phyloP scores from a whole-genome alignment of 2,797 vertebrate species.

The Hypotaenidia philippensis region DNA sequence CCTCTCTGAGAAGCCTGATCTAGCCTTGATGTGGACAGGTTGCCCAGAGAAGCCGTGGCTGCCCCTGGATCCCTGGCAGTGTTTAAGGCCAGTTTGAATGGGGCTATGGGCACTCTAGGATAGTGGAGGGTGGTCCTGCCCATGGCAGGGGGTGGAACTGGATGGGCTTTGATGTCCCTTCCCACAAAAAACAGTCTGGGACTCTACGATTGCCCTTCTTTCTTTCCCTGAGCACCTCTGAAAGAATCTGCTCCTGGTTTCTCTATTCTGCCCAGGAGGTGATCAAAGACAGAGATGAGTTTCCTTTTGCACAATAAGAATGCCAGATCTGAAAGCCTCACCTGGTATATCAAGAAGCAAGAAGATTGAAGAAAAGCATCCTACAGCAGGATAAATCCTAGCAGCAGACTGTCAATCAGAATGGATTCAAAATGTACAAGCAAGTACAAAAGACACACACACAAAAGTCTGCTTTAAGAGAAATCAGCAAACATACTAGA shows the following conservation, averaged over 20 bases:
- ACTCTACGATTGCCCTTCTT: background rate
- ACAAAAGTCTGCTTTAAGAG: background rate
- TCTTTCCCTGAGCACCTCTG: background rate
- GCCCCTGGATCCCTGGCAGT: no score
- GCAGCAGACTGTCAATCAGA: background rate
- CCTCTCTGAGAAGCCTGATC: background rate
- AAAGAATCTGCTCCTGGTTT: background rate
- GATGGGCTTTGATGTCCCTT: no score
- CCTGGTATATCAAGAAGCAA: rapidly evolving
- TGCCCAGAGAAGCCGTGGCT: no score
- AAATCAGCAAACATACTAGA: background rate
- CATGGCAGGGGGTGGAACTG: no score
- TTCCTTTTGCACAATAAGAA: background rate
- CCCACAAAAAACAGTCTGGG: no score
- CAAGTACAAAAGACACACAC: background rate
- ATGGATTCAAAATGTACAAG: background rate
- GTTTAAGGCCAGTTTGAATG: no score
- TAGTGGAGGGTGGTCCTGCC: no score
- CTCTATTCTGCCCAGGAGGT: background rate
- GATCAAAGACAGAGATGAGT: background rate
- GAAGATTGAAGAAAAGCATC: background rate
- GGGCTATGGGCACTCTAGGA: no score
- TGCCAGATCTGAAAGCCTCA: background rate
- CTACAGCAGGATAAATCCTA: background rate
- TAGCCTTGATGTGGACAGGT: background rate